Conservation (phyloP, 2,797 vertebrate species). For the Ataeniobius toweri region DNA sequence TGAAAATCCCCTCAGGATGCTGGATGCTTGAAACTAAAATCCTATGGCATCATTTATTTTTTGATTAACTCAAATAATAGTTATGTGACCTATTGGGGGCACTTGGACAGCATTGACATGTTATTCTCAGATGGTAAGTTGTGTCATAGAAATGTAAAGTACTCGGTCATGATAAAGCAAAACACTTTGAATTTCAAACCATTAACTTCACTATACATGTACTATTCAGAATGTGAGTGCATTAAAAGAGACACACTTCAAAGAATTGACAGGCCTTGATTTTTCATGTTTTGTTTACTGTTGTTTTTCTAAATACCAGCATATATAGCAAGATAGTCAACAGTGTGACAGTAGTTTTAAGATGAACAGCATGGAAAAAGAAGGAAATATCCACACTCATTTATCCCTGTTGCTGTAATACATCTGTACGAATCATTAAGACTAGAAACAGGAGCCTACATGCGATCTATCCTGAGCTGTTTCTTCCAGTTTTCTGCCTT, state of each 20-base stretch:
- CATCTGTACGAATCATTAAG: conserved; percentile 7
- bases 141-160: neutral
- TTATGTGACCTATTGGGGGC: too few relatives aligned
- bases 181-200: neutral
- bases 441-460: neutral
- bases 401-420: neutral
- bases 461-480: neutral
- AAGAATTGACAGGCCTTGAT: neutral
- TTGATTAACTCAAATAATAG: too few relatives aligned
- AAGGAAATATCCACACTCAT: conserved; percentile 1
- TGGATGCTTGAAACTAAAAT: too few relatives aligned
- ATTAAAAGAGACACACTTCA: neutral
- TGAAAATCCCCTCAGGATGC: too few relatives aligned
- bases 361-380: neutral
- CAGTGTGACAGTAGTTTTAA: neutral
- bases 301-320: neutral
- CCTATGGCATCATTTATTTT: too few relatives aligned
- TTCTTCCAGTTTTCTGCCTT: neutral
- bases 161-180: too few relatives aligned
- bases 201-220: neutral
- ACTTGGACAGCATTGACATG: too few relatives aligned
- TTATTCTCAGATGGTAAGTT: too few relatives aligned
- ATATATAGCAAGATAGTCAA: neutral
- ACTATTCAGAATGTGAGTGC: neutral
- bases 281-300: neutral